Conservation (phyloP, 2,888 invertebrate genomes). For the Philopedon plagiatum region DNA sequence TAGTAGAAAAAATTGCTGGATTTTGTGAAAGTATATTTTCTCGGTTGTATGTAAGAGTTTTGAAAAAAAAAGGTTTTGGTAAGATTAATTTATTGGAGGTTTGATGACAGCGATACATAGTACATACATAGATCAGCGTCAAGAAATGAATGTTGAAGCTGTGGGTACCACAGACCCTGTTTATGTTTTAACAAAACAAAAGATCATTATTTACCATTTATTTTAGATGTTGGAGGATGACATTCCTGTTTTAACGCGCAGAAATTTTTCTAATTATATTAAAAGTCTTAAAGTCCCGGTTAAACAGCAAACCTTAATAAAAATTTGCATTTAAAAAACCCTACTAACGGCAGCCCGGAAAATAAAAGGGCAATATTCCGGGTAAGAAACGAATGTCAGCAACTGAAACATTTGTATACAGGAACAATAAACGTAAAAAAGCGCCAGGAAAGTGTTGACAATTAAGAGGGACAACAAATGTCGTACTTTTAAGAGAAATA, state of each 20-base stretch:
- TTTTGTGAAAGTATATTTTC: no score
- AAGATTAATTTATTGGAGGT: no score
- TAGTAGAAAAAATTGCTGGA: no score
- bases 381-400: constrained; percentile 41
- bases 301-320: constrained; percentile 7
- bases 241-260: neutral
- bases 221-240: neutral
- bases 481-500: constrained; percentile 40
- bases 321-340: constrained; percentile 43
- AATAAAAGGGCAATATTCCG: constrained; percentile 39
- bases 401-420: constrained; percentile 52
- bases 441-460: constrained; percentile 63
- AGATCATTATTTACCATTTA: neutral
- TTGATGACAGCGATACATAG: no score
- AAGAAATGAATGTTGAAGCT: no score
- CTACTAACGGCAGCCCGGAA: constrained; percentile 30
- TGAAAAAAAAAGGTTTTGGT: no score
- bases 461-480: constrained; percentile 65
- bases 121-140: no score
- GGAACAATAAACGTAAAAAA: constrained; percentile 50
- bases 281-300: neutral
- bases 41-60: no score
- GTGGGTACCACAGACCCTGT: no score
- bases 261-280: neutral
- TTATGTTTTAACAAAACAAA: neutral